phyloP scores from a whole-genome alignment of 2,888 invertebrate species.

The Conops quadrifasciatus region DNA sequence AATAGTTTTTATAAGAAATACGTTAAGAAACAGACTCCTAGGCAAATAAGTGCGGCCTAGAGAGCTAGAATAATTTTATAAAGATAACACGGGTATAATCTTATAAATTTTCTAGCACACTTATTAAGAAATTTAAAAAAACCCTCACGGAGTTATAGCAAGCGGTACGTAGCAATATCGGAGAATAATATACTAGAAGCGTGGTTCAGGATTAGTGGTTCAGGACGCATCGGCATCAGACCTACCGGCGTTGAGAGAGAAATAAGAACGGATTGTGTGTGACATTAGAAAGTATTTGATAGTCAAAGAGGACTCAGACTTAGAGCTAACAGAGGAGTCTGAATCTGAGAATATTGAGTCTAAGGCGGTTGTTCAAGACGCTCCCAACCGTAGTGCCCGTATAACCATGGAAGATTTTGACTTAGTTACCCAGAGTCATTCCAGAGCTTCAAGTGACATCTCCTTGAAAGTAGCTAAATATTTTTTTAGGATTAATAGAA shows the following conservation, averaged over 20 bases:
- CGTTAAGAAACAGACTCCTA: too few relatives aligned
- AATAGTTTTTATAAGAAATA: too few relatives aligned
- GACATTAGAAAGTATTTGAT: background rate
- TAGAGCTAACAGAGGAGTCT: background rate
- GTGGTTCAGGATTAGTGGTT: background rate
- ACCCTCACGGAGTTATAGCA: background rate
- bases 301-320: background rate
- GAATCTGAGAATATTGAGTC: background rate
- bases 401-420: constrained; percentile 15
- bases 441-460: constrained; percentile 30
- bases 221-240: constrained; percentile 2
- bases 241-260: background rate
- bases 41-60: too few relatives aligned
- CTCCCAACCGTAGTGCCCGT: background rate
- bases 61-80: too few relatives aligned
- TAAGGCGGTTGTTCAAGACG: background rate
- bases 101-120: too few relatives aligned
- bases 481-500: constrained; percentile 26
- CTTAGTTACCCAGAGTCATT: constrained; percentile 15
- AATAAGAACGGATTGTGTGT: background rate
- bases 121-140: too few relatives aligned
- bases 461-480: background rate
- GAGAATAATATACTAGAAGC: background rate
- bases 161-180: constrained; percentile 1
- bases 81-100: too few relatives aligned